Evolutionary conservation across 2,797 vertebrate genomes (phyloP).

Genomic region (Acridotheres tristis): DNA sequence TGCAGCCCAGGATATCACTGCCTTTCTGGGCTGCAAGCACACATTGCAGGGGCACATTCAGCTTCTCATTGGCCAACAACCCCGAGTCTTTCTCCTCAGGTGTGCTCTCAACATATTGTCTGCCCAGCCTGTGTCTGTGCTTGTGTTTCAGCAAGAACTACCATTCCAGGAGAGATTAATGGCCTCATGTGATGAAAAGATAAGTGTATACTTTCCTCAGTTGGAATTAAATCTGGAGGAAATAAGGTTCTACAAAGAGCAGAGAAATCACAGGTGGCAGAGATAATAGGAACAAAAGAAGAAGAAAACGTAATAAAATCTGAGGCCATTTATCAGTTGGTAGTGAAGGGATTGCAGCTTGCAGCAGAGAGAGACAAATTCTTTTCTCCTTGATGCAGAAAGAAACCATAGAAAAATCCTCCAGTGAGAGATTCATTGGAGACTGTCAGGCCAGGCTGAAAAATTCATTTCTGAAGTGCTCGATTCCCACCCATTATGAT

Average conservation of each 20-base stretch:
- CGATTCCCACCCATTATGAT: neutral
- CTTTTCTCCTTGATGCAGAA: neutral
- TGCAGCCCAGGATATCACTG: neutral
- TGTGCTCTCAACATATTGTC: neutral
- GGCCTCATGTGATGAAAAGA: neutral
- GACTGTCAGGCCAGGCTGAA: neutral
- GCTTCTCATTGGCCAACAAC: neutral
- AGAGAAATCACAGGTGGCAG: constrained; percentile 10
- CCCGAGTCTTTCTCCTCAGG: neutral
- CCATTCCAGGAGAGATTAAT: neutral
- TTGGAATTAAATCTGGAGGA: constrained; percentile 7
- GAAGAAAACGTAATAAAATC: constrained; percentile 28
- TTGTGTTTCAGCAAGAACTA: neutral
- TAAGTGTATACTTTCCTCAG: neutral
- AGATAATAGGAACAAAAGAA: constrained; percentile 15
- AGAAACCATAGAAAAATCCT: neutral
- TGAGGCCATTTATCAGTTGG: constrained; percentile 11
- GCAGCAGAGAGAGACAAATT: neutral
- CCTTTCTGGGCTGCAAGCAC: neutral
- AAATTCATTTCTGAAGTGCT: neutral
- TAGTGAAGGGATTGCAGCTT: neutral
- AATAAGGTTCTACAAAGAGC: neutral
- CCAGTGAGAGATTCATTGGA: neutral
- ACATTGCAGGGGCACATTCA: fast-evolving
- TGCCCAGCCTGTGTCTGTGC: neutral